A percentile compares a stretch with the other conserved stretches of the same genome.
These are phyloP conservation scores for Harmothoe impar DNA, from an alignment of 2,888 invertebrate genomes.

Conservation along the genomic window DNA sequence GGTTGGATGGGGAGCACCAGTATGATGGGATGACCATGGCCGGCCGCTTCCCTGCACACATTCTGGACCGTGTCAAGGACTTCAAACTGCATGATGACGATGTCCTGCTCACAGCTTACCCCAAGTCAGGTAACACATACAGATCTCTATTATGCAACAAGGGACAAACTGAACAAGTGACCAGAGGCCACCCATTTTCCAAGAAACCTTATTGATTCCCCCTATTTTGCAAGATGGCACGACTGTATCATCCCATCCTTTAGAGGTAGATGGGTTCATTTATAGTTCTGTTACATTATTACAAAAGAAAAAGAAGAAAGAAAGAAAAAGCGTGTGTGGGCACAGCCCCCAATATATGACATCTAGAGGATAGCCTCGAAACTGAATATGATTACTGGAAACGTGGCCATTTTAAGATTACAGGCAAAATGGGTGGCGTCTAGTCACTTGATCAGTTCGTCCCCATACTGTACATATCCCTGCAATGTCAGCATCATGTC, in stretches of 20 bases:
- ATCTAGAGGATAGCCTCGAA: no score
- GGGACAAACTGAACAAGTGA: not conserved
- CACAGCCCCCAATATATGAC: no score
- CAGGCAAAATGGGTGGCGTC: no score
- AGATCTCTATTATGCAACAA: not conserved
- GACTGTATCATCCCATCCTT: not conserved
- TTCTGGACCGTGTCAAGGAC: not conserved
- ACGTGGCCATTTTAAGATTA: no score
- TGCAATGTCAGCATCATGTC: no score
- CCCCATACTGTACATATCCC: no score
- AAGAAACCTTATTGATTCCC: not conserved
- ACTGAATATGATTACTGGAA: no score
- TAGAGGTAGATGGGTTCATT: no score
- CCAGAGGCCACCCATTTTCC: not conserved
- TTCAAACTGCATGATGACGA: conserved; percentile 30
- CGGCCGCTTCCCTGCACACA: not conserved
- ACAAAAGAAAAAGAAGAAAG: not conserved
- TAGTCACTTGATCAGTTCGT: no score
- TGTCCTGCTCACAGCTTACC: conserved; percentile 13
- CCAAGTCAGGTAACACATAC: conserved; percentile 52
- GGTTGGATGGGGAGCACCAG: not conserved
- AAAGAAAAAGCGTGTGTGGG: no score
- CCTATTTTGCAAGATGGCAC: not conserved
- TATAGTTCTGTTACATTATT: not conserved
- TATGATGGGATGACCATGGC: conserved; percentile 53